Conservation (phyloP, 2,113 vertebrate species). For the Tragelaphus buxtoni region DNA sequence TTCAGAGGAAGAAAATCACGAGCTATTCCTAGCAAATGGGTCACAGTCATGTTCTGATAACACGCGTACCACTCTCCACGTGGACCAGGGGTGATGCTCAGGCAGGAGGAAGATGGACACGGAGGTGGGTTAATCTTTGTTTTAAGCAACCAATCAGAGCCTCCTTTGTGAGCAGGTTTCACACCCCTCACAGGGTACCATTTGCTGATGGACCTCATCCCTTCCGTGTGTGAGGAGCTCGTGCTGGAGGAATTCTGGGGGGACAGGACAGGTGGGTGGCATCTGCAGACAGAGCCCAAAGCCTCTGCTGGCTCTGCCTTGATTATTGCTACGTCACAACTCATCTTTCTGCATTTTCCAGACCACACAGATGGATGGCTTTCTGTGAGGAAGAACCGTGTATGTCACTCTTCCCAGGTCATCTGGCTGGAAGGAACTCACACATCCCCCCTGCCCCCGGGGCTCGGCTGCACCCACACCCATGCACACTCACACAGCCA, state of each 20-base stretch:
- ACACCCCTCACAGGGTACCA: not conserved
- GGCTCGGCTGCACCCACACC: not conserved
- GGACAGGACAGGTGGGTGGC: not conserved
- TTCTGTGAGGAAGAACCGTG: not conserved
- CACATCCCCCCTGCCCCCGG: not conserved
- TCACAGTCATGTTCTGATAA: fast-evolving
- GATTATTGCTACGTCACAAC: fast-evolving
- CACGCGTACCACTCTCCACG: fast-evolving
- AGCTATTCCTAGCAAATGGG: no score
- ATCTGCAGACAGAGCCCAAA: not conserved
- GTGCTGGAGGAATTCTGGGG: fast-evolving
- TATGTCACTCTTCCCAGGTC: not conserved
- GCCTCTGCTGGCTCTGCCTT: not conserved
- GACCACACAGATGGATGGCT: not conserved
- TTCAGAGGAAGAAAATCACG: not conserved
- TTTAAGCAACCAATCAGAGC: not conserved
- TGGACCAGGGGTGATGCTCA: fast-evolving
- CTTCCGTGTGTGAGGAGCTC: fast-evolving
- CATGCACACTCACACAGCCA: not conserved
- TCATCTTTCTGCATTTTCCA: not conserved
- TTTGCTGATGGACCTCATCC: not conserved
- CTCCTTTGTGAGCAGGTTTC: fast-evolving
- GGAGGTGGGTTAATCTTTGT: not conserved
- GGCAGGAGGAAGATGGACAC: no score
- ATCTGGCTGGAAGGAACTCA: not conserved